Percentiles rank a stretch among this genome's conserved stretches.
These are phyloP conservation scores for Acyrthosiphon pisum DNA, from an alignment of 1,140 invertebrate genomes.

Conservation along the genomic window DNA sequence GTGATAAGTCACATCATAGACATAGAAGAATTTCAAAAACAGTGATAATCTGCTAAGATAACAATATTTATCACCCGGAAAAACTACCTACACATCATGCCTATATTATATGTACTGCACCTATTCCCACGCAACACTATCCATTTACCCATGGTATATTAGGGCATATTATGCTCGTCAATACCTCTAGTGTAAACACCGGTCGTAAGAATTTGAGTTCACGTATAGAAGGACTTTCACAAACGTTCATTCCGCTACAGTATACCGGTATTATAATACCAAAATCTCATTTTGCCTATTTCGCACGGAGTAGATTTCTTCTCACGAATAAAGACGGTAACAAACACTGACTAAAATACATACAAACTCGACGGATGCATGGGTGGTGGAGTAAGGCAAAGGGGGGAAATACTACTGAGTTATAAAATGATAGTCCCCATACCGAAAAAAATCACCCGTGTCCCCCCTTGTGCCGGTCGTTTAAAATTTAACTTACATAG, in stretches of 20 bases:
- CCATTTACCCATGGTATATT: not conserved
- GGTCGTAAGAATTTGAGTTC: not conserved
- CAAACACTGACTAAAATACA: too few relatives aligned
- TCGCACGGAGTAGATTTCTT: not conserved
- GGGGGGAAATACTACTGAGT: not conserved
- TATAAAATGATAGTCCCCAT: not conserved
- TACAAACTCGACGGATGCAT: not conserved
- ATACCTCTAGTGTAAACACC: not conserved
- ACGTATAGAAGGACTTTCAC: not conserved
- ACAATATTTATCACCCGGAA: not conserved
- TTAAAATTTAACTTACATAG: not conserved
- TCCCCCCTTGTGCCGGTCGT: not conserved
- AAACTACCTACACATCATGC: not conserved
- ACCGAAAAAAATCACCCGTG: not conserved
- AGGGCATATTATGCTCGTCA: not conserved
- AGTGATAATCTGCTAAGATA: not conserved
- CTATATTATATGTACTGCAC: not conserved
- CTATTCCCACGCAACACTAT: not conserved
- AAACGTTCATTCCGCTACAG: not conserved
- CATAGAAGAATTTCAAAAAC: not conserved
- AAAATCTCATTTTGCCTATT: not conserved
- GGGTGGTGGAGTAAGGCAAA: too few relatives aligned
- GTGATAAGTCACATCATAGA: constrained; percentile 6
- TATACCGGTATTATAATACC: too few relatives aligned
- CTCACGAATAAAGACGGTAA: not conserved